Percentiles rank a stretch among this genome's conserved stretches.
Evolutionary conservation across 2,888 invertebrate species (phyloP).

Genomic region (Tetragonula carbonaria): DNA sequence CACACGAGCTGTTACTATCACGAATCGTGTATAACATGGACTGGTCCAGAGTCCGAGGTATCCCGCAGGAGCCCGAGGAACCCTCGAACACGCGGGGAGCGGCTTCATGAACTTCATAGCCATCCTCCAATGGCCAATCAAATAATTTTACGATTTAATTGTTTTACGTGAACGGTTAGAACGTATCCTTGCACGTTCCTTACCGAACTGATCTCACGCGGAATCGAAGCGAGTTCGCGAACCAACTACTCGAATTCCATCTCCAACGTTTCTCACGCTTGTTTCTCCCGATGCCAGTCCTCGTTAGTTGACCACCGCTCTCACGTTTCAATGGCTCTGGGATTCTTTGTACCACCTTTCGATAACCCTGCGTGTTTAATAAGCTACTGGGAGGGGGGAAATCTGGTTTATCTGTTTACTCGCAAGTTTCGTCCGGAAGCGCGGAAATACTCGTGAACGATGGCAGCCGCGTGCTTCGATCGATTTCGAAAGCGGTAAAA

Average conservation of each 20-base stretch:
- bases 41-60: neutral
- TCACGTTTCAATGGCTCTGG: neutral
- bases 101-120: neutral
- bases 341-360: no score
- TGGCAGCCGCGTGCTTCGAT: neutral
- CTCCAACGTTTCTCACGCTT: slow-evolving; percentile 49
- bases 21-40: slow-evolving; percentile 22
- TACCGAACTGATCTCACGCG: neutral
- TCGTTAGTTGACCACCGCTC: slow-evolving; percentile 14
- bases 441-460: no score
- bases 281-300: slow-evolving; percentile 33
- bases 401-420: no score
- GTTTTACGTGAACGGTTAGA: slow-evolving; percentile 48
- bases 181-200: slow-evolving; percentile 1
- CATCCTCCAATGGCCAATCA: slow-evolving; percentile 46
- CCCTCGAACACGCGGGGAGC: neutral
- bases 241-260: slow-evolving; percentile 33
- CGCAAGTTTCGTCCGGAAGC: no score
- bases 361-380: no score
- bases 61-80: neutral
- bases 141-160: slow-evolving; percentile 60
- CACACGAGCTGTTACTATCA: slow-evolving; percentile 50
- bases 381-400: no score
- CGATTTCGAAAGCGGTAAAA: slow-evolving; percentile 24
- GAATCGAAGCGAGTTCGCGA: slow-evolving; percentile 1